Conservation (phyloP, 2,888 invertebrate species). For the Thymelicus sylvestris region DNA sequence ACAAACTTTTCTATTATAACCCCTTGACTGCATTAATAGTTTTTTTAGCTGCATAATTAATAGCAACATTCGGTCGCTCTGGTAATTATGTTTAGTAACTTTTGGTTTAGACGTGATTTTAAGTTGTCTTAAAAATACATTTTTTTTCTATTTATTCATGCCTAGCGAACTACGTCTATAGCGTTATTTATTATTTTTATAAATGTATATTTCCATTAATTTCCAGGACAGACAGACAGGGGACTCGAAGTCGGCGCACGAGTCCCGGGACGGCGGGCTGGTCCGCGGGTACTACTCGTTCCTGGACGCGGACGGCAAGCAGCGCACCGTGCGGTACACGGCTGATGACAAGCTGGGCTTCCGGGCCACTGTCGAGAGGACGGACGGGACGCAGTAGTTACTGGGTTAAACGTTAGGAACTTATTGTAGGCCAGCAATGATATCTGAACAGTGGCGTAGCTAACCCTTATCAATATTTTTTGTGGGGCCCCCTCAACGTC, state of each 20-base stretch:
- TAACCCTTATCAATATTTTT: too few species aligned
- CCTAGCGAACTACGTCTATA: too few species aligned
- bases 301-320: conserved; percentile 65
- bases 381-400: conserved; percentile 26
- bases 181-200: not conserved
- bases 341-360: conserved; percentile 64
- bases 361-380: conserved; percentile 57
- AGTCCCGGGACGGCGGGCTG: conserved; percentile 56
- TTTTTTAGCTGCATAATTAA: too few species aligned
- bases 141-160: too few species aligned
- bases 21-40: not conserved
- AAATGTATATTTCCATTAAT: not conserved
- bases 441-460: too few species aligned
- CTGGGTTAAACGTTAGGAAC: too few species aligned
- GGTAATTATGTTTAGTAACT: too few species aligned
- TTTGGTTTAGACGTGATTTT: too few species aligned
- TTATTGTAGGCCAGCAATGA: too few species aligned
- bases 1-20: not conserved
- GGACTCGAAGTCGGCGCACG: conserved; percentile 64
- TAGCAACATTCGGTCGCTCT: too few species aligned
- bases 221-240: conserved; percentile 68
- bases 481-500: too few species aligned
- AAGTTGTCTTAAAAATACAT: too few species aligned
- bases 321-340: conserved; percentile 68
- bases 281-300: conserved; percentile 71